Conservation (phyloP, 2,888 invertebrate genomes). For the Cacoxenus indagator region DNA sequence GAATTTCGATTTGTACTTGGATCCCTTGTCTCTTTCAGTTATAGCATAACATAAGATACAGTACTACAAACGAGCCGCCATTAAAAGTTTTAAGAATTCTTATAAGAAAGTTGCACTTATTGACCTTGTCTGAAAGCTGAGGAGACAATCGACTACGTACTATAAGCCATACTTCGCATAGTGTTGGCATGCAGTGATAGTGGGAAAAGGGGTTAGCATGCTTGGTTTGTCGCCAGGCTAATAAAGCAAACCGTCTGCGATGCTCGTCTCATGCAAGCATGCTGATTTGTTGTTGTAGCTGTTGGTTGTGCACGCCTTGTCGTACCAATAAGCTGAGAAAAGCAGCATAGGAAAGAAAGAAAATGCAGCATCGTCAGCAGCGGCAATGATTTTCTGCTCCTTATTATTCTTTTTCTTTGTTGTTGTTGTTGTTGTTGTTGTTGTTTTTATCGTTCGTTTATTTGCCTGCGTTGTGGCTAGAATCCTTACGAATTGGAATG, state of each 20-base stretch:
- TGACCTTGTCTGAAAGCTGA: constrained; percentile 15
- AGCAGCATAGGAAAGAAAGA: not conserved
- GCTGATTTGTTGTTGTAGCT: constrained; percentile 15
- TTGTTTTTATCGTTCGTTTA: too few relatives aligned
- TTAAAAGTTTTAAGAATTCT: too few relatives aligned
- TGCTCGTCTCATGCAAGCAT: not conserved
- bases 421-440: too few relatives aligned
- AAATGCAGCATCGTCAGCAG: not conserved
- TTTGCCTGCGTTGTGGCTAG: constrained; percentile 35
- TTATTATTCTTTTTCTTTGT: not conserved
- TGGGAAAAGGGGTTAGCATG: not conserved
- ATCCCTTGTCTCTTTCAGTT: too few relatives aligned
- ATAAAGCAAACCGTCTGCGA: constrained; percentile 1
- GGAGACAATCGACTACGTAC: constrained; percentile 2
- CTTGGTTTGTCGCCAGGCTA: constrained; percentile 3
- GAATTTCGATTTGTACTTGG: too few relatives aligned
- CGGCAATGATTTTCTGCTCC: constrained; percentile 20
- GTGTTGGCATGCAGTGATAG: not conserved
- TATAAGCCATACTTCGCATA: not conserved
- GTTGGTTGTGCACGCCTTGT: constrained; percentile 8
- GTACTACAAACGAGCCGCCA: too few relatives aligned
- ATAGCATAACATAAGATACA: too few relatives aligned
- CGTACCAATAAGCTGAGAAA: not conserved
- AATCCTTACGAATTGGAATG: constrained; percentile 58
- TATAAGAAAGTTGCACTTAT: not conserved